Conservation (phyloP, 2,113 vertebrate species). For the Rhynchomys soricoides region DNA sequence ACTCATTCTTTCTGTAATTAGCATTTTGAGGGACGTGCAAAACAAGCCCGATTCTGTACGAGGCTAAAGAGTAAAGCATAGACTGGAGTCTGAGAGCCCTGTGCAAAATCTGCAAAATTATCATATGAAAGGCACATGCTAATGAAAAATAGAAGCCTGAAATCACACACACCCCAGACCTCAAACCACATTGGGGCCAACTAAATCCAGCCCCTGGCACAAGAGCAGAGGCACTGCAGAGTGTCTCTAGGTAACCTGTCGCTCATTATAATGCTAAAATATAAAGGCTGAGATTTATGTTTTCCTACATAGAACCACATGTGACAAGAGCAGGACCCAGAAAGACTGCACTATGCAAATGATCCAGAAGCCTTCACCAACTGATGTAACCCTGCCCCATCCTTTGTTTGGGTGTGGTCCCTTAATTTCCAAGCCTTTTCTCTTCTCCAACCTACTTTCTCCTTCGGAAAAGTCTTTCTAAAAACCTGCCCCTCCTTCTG, state of each 20-base stretch:
- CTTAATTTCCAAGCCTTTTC: neutral
- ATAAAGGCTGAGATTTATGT: neutral
- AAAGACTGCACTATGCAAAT: neutral
- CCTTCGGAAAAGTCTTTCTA: neutral
- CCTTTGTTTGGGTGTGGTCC: neutral
- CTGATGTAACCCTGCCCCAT: no score
- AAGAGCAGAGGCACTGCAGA: neutral
- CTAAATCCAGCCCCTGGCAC: neutral
- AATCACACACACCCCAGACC: neutral
- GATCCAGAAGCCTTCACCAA: neutral
- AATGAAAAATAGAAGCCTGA: neutral
- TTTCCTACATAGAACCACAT: neutral
- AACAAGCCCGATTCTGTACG: neutral
- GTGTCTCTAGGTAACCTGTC: neutral
- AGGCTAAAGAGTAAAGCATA: neutral
- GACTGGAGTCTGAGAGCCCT: neutral
- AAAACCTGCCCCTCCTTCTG: neutral
- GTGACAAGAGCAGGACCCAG: neutral
- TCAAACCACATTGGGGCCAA: neutral
- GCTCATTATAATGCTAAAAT: neutral
- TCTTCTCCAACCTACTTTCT: neutral
- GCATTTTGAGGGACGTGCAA: neutral
- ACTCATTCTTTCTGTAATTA: neutral
- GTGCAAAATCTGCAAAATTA: neutral
- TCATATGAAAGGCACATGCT: neutral